Base-by-base conservation (phyloP, 2,797 vertebrate species). In the Clarias laeviceps region DNA sequence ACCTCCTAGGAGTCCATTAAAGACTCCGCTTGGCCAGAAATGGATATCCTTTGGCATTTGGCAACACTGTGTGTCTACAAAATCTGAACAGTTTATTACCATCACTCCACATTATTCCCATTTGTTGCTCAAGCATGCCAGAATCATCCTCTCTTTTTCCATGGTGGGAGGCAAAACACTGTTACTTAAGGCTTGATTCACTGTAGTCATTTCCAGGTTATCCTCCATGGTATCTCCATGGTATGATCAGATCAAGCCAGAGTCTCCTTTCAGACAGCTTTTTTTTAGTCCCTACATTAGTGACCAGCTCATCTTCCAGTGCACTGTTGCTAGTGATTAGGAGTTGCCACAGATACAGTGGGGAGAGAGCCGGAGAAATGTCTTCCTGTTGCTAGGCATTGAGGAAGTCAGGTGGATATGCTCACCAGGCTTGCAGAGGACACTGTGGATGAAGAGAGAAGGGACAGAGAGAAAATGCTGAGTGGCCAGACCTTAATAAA, bases 401-500 rank as follows among this genome's bases (percentile, higher is more conserved):
- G 89, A 92, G 87, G 93, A 93, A 96, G 94, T 94, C 95, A 92
- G 93, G 91, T 94, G 94, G 93, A 94, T 89, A 88, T 90, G 92
- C 95, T 99, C 97, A 99, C 98, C 98, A 99, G 88, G 98, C 98
- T 95, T 98, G 98, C 91, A 99, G 95, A 90, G 98, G 98, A 96
- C 98, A 99, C 98, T 99, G 95, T 34, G 90, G 89, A 61, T 37
- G 82, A 61, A 83, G 69, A 87, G 85, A 40, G 15, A 64, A 62
- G 70, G 83, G 88, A 73, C 84, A 88, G 59, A 82, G 83, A 79
- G 40, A 54, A 91, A 69, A 86, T 66, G 11, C 12, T 54, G 50
- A 89, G 69, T n/a, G 87, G 89, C 86, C 61, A 88, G 77, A 91
- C 32, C 24, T 76, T 84, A 62, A 78, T 90, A 34, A 87, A 81